Evolutionary conservation across 2,113 vertebrate genomes (phyloP).

Genomic region (Pristiophorus japonicus): DNA sequence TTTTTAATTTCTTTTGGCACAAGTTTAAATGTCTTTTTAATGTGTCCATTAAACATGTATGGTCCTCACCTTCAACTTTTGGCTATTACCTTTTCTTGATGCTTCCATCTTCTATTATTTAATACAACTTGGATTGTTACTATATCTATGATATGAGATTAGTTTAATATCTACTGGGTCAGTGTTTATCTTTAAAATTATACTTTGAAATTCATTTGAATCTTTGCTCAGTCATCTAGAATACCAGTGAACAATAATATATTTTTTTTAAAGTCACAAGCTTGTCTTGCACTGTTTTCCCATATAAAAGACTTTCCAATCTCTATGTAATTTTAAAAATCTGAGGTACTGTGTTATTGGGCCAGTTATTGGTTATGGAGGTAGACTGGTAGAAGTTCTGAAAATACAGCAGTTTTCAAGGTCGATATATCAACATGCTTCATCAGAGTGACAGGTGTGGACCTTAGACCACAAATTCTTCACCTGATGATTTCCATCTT

Average conservation of each 20-base stretch:
- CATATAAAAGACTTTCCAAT: too few species aligned
- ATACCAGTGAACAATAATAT: neutral
- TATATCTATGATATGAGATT: too few species aligned
- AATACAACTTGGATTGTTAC: too few species aligned
- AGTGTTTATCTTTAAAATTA: too few species aligned
- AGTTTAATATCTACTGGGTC: too few species aligned
- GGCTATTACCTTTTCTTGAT: neutral
- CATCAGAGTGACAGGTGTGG: neutral
- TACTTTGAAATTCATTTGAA: too few species aligned
- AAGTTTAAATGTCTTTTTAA: neutral
- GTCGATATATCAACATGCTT: neutral
- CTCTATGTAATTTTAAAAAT: neutral
- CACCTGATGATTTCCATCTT: neutral
- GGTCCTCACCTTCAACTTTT: neutral
- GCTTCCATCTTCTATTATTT: too few species aligned
- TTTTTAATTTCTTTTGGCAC: neutral
- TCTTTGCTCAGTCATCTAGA: too few species aligned
- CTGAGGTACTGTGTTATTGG: neutral
- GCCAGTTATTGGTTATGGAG: neutral
- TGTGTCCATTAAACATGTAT: neutral
- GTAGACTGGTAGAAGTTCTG: neutral
- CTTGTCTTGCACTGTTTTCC: too few species aligned
- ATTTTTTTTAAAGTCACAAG: too few species aligned
- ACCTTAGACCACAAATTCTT: neutral
- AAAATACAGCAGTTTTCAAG: neutral